phyloP scores from a whole-genome alignment of 2,113 vertebrate species.

The Neotoma lepida region DNA sequence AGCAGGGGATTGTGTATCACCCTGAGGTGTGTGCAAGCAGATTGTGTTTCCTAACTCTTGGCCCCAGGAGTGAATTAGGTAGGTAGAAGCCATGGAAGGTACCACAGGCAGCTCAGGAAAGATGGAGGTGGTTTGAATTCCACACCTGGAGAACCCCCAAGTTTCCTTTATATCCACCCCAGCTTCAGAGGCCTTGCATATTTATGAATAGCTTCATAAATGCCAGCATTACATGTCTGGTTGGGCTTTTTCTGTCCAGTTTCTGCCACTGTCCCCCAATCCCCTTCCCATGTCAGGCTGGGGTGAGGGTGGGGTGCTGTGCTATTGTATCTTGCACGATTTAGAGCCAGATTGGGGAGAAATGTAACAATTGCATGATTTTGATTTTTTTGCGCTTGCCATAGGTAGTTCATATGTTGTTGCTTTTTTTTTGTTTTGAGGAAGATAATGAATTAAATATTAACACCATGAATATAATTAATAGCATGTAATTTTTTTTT shows the following conservation, averaged over 20 bases:
- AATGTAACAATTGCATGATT: conserved; percentile 77
- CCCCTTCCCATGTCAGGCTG: neutral
- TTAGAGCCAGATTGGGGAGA: conserved; percentile 4
- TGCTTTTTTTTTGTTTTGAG: conserved; percentile 78
- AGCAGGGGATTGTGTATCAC: neutral
- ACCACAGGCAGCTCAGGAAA: neutral
- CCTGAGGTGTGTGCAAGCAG: neutral
- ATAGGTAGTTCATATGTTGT: conserved; percentile 64
- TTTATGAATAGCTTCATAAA: neutral
- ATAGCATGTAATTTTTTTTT: conserved; percentile 95
- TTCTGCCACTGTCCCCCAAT: neutral
- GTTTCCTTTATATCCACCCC: neutral
- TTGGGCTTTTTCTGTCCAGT: conserved; percentile 16
- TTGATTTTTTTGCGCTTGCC: conserved; percentile 67
- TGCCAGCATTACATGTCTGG: neutral
- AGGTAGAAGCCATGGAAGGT: neutral
- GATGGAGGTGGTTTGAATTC: neutral
- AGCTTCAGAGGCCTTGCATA: neutral
- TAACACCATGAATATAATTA: conserved; percentile 91
- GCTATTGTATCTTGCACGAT: conserved; percentile 9
- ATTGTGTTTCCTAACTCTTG: neutral
- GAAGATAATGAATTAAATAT: conserved; percentile 83
- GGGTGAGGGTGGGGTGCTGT: neutral
- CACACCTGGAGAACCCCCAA: neutral
- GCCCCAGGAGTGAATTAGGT: neutral